Evolutionary conservation across 2,113 vertebrate species (phyloP).

Genomic region (Rhabdornis inornatus): DNA sequence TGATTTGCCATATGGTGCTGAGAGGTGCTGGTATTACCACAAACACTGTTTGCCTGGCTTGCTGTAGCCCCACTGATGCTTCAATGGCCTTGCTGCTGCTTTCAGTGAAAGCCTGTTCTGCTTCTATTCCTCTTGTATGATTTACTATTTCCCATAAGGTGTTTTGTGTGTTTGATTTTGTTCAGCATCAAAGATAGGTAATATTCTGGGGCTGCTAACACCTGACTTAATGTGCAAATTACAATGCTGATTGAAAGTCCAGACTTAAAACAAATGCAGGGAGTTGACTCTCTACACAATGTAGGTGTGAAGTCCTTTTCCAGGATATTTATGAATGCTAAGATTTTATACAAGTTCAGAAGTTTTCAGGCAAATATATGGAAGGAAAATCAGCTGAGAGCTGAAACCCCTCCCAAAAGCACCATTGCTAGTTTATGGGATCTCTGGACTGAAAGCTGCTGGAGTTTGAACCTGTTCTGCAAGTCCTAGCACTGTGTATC

Average conservation of each 20-base stretch:
- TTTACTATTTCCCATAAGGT: background rate
- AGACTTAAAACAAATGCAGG: background rate
- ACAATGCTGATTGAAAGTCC: background rate
- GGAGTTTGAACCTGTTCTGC: background rate
- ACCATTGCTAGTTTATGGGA: background rate
- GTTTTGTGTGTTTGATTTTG: background rate
- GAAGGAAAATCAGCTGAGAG: background rate
- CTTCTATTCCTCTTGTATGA: background rate
- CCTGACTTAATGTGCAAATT: conserved; percentile 15
- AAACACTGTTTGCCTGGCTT: background rate
- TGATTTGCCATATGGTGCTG: background rate
- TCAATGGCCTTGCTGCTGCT: background rate
- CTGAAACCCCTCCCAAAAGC: background rate
- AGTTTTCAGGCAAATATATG: background rate
- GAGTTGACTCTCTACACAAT: background rate
- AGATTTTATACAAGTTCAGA: background rate
- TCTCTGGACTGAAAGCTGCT: background rate
- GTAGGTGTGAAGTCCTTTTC: background rate
- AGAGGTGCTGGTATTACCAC: background rate
- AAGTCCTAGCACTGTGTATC: background rate
- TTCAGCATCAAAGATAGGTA: background rate
- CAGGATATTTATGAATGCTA: background rate
- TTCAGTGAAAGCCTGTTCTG: background rate
- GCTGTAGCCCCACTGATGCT: background rate
- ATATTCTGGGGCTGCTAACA: background rate